Conservation (phyloP, 1,140 invertebrate species). For the Andricus grossulariae region DNA sequence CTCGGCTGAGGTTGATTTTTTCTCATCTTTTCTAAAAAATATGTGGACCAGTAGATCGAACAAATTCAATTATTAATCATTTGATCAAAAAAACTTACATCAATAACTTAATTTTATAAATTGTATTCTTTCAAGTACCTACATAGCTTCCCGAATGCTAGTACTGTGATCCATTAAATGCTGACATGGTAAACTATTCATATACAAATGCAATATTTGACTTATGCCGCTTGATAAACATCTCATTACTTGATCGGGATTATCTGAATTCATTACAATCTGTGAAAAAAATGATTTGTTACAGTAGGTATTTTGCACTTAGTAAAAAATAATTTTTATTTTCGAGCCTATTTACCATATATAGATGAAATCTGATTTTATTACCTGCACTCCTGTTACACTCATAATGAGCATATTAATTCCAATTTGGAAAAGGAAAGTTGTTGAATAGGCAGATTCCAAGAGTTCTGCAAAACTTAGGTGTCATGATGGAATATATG, state of each 20-base stretch:
- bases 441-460: constrained; percentile 3
- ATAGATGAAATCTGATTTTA: background rate
- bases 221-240: background rate
- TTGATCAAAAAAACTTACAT: no score
- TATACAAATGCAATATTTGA: constrained; percentile 15
- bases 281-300: background rate
- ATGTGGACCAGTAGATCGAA: no score
- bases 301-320: no score
- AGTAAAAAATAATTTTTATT: no score
- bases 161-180: constrained; percentile 10
- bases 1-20: no score
- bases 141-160: background rate
- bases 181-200: constrained; percentile 14
- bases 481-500: background rate
- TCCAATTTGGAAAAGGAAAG: constrained; percentile 16
- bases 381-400: constrained; percentile 15
- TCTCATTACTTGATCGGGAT: constrained; percentile 14
- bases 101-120: no score
- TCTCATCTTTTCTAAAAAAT: no score
- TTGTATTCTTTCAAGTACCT: background rate
- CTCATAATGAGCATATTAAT: background rate
- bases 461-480: constrained; percentile 11
- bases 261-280: constrained; percentile 12
- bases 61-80: no score
- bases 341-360: background rate